Evolutionary conservation across 1,140 invertebrate genomes (phyloP).

Genomic region (Piezodorus guildinii): DNA sequence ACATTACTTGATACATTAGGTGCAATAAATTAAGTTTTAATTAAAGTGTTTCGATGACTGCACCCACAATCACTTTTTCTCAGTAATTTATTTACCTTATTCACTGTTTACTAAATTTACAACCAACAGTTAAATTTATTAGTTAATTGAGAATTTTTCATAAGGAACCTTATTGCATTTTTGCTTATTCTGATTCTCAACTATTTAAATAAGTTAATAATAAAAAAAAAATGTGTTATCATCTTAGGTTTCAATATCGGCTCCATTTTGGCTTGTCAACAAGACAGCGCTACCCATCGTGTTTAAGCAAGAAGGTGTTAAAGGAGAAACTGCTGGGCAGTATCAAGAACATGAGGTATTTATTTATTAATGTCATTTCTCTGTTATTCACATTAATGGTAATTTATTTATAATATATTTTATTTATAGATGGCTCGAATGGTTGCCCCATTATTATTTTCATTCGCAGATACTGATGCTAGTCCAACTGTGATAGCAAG

Average conservation of each 20-base stretch:
- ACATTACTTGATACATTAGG: too few relatives aligned
- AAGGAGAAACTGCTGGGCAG: conserved; percentile 76
- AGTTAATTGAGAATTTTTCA: too few relatives aligned
- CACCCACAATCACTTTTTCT: too few relatives aligned
- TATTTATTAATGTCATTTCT: background rate
- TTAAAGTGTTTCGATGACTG: too few relatives aligned
- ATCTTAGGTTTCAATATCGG: conserved; percentile 63
- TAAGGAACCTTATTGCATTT: background rate
- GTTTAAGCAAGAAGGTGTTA: conserved; percentile 78
- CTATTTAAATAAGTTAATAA: background rate
- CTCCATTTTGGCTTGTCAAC: conserved; percentile 92
- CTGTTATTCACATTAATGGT: background rate
- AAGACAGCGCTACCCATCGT: conserved; percentile 89
- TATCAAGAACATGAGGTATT: conserved; percentile 81
- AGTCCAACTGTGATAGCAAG: conserved; percentile 50
- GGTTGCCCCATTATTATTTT: conserved; percentile 86
- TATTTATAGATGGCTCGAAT: conserved; percentile 51
- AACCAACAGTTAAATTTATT: too few relatives aligned
- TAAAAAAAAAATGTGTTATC: conserved; percentile 23
- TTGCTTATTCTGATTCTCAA: background rate
- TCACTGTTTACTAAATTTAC: too few relatives aligned
- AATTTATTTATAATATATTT: background rate
- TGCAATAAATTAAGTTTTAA: too few relatives aligned
- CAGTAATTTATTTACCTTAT: too few relatives aligned
- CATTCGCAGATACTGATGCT: conserved; percentile 78